phyloP scores from a whole-genome alignment of 2,113 vertebrate genomes.

The Coryphaenoides rupestris region DNA sequence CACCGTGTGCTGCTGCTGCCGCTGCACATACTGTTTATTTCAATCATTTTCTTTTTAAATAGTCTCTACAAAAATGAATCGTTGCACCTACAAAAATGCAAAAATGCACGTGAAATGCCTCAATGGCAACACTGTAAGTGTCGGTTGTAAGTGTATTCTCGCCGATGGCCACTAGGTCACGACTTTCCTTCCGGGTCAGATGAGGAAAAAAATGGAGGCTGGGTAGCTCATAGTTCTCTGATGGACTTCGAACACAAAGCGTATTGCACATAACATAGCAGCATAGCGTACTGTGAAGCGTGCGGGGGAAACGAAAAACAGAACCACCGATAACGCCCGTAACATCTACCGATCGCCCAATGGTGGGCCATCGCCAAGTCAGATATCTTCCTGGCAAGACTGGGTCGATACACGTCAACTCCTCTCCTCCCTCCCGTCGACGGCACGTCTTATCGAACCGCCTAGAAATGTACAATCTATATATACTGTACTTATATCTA shows the following conservation, averaged over 20 bases:
- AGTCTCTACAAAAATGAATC: conserved; percentile 45
- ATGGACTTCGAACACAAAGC: conserved; percentile 35
- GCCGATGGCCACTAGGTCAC: conserved; percentile 9
- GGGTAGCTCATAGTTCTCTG: conserved; percentile 24
- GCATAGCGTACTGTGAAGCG: conserved; percentile 8
- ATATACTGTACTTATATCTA: too few relatives aligned
- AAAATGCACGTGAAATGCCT: conserved; percentile 35
- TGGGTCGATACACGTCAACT: not conserved
- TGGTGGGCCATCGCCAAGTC: conserved; percentile 9
- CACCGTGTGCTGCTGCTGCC: conserved; percentile 39
- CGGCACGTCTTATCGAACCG: conserved; percentile 28
- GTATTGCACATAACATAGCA: conserved; percentile 34
- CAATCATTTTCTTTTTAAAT: conserved; percentile 31
- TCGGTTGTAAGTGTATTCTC: conserved; percentile 26
- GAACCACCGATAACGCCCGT: conserved; percentile 6
- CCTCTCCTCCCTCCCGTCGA: conserved; percentile 1
- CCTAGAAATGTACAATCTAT: not conserved
- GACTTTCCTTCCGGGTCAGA: not conserved
- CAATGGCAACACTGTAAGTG: conserved; percentile 29
- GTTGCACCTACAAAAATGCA: too few relatives aligned
- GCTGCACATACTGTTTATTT: too few relatives aligned
- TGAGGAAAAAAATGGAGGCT: not conserved
- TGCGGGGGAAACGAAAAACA: not conserved
- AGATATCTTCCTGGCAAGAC: not conserved
- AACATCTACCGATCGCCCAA: conserved; percentile 28